phyloP scores from a whole-genome alignment of 2,113 vertebrate species.

The Ciconia boyciana region DNA sequence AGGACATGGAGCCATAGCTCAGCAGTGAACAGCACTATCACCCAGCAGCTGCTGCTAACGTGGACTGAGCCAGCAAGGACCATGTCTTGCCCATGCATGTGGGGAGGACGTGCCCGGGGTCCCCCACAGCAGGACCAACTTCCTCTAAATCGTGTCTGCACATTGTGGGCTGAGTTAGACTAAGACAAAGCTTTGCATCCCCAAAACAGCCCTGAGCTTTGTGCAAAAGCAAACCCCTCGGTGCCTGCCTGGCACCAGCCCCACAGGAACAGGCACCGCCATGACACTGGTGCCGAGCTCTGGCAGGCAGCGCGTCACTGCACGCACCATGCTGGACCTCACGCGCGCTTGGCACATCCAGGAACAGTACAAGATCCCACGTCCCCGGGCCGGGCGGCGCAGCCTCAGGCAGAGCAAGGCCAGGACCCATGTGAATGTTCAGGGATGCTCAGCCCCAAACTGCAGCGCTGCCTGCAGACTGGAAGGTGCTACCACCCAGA shows the following conservation, averaged over 20 bases:
- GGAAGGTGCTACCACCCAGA: not conserved
- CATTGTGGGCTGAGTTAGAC: not conserved
- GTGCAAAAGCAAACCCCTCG: not conserved
- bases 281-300: rapidly evolving
- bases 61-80: not conserved
- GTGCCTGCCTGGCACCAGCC: not conserved
- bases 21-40: not conserved
- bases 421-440: not conserved
- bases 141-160: not conserved
- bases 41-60: not conserved
- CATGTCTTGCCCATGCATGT: rapidly evolving
- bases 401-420: rapidly evolving
- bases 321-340: not conserved
- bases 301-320: rapidly evolving
- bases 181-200: not conserved
- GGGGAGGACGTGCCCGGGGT: not conserved
- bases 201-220: not conserved
- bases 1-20: not conserved
- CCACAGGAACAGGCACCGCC: not conserved
- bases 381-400: rapidly evolving
- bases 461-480: rapidly evolving
- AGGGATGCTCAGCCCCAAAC: not conserved
- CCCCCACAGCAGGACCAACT: not conserved
- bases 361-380: not conserved
- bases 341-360: not conserved